Evolutionary conservation across 2,888 invertebrate species (phyloP), one percentile per base, ranked within the genome.

Genomic region (Drosophila phalerata): DNA sequence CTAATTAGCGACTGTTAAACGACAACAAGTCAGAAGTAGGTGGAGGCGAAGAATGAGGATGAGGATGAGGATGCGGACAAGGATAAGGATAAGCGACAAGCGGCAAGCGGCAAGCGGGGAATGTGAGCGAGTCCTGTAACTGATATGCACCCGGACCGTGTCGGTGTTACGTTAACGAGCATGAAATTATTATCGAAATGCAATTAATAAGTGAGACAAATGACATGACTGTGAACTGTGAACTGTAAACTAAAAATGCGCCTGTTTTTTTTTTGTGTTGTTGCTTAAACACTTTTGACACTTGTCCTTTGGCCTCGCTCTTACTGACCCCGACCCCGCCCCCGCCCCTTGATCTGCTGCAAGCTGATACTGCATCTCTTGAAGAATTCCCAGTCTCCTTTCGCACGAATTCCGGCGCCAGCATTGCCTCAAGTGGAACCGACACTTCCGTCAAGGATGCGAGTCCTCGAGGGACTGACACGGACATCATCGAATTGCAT

Each of bases 161-260:
- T 49, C 65, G 45, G 40, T 49, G 34, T 38, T 66, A 70, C 48
- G 83, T 82, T 90, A 90, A 89, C 85, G 82, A 90, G 90, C 85
- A 90, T 91, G 90, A 90, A 91, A 91, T 90, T 90, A 88, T 89
- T 89, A 89, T 90, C 88, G 89, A 69, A 76, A 81, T 81, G 75
- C 89, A 85, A 88, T 86, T 85, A 82, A 84, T 81, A 75, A 80
- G 69, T 73, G 71, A 51, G 73, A 79, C 73, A 65, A 74, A 62
- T 67, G 69, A 73, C 42, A 22, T 51, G 30, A 53, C 53, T 28
- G 38, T 53, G 28, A 52, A 40, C 52, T 40, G 52, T 42, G 5
- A 11, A 42, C 30, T 30, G 42, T 42, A 11, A 11, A 42, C 30
- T 30, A 2, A 25, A 11, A 28, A 17, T 9, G 30, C 30, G 13